A percentile compares a stretch with the other conserved stretches of the same genome.
Evolutionary conservation across 2,113 vertebrate genomes (phyloP).

Genomic region (Recurvirostra avosetta): DNA sequence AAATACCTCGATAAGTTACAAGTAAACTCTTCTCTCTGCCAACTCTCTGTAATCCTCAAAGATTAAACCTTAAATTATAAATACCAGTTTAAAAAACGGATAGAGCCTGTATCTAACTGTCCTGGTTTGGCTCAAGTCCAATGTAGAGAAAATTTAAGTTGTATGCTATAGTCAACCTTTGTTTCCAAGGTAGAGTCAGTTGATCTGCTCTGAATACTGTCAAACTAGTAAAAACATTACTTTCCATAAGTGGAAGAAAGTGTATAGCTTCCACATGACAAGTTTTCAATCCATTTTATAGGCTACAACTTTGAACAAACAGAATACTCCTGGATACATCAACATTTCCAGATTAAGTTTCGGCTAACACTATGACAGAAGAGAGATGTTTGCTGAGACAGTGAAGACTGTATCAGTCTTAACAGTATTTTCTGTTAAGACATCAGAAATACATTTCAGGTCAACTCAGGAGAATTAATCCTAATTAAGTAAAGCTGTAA

Average conservation of each 20-base stretch:
- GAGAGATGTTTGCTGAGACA: background rate
- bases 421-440: background rate
- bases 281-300: background rate
- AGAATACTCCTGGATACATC: background rate
- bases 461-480: background rate
- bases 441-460: background rate
- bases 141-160: background rate
- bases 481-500: slow-evolving; percentile 32
- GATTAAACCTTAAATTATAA: background rate
- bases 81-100: background rate
- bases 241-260: background rate
- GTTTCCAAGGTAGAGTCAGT: background rate
- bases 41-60: background rate
- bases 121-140: background rate
- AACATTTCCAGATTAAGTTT: background rate
- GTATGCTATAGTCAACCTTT: background rate
- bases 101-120: background rate
- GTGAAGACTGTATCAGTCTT: background rate
- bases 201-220: background rate
- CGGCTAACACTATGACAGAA: background rate
- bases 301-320: background rate
- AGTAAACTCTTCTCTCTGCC: background rate
- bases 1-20: background rate
- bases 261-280: background rate
- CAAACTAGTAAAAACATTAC: background rate